phyloP scores from a whole-genome alignment of 2,113 vertebrate species.

The Protobothrops flavoviridis region DNA sequence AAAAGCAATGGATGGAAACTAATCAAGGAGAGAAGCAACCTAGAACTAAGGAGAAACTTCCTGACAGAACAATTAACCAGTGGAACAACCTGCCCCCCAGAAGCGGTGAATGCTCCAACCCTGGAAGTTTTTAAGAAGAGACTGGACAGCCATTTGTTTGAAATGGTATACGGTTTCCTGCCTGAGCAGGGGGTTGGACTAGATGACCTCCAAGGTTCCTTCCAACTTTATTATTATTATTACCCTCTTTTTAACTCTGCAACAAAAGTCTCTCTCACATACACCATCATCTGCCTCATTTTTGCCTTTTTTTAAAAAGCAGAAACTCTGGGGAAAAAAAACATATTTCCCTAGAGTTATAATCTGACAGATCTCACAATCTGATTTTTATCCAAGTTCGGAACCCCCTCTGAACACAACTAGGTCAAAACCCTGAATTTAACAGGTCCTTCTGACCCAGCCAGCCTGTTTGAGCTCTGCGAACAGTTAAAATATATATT shows the following conservation, averaged over 20 bases:
- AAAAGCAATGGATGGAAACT: too few species aligned
- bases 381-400: background rate
- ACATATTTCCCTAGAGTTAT: background rate
- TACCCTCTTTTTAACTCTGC: background rate
- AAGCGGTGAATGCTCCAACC: too few species aligned
- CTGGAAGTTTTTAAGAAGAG: too few species aligned
- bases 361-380: background rate
- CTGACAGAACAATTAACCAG: too few species aligned
- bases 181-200: too few species aligned
- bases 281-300: background rate
- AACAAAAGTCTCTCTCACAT: background rate
- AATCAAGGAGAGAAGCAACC: too few species aligned
- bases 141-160: too few species aligned
- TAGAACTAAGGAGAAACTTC: too few species aligned
- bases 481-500: background rate
- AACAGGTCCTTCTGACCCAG: background rate
- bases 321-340: background rate
- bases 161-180: too few species aligned
- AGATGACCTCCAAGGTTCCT: too few species aligned
- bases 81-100: too few species aligned
- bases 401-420: background rate
- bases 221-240: too few species aligned
- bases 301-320: background rate
- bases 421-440: background rate
- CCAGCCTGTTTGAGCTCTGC: background rate